Evolutionary conservation across 2,888 invertebrate species (phyloP), one percentile per base, ranked within the genome.

Genomic region (Drosophila greeni): DNA sequence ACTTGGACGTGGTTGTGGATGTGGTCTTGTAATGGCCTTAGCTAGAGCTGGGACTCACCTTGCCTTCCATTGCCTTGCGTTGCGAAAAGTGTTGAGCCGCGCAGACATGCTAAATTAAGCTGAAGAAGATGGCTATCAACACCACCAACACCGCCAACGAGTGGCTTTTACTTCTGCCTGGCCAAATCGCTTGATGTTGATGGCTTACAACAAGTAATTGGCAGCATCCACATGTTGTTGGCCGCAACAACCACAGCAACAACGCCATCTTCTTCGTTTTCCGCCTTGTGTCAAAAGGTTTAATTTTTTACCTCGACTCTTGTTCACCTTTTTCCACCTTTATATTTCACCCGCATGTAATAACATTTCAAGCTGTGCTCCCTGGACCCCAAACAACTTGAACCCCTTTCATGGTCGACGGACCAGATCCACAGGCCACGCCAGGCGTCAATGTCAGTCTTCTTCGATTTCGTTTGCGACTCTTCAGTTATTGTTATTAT

Each of bases 41-140:
- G 31, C 45, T 18, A 18, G 34, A 37, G 34, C 8, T 53, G 43
- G 45, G 37, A 29, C 47, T 57, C n/a, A 20, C 12, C 39, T 39
- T 20, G 2, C 14, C 23, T 23, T n/a, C n/a, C n/a, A n/a, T n/a
- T 20, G 43, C 45, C 64, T 18, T 37, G 37, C 37, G 39, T 14
- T 59, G 73, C 54, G 74, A 74, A 83, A 81, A 81, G 81, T 81
- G 81, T 81, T 81, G 81, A 83, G 73, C 81, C 84, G 79, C 75
- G 76, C 84, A 83, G 81, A 81, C 81, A 81, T 81, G 81, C 81
- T 81, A 81, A 81, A 81, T 81, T 81, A 81, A 81, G 84, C 81
- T 82, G 84, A 83, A 81, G 81, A 81, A 83, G 81, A 81, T 81
- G 81, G 84, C 84, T 81, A 81, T 81, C 81, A 81, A 81, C 81